These are phyloP conservation scores for Drosophila hamatofila DNA, from an alignment of 2,888 invertebrate genomes.

Conservation along the genomic window DNA sequence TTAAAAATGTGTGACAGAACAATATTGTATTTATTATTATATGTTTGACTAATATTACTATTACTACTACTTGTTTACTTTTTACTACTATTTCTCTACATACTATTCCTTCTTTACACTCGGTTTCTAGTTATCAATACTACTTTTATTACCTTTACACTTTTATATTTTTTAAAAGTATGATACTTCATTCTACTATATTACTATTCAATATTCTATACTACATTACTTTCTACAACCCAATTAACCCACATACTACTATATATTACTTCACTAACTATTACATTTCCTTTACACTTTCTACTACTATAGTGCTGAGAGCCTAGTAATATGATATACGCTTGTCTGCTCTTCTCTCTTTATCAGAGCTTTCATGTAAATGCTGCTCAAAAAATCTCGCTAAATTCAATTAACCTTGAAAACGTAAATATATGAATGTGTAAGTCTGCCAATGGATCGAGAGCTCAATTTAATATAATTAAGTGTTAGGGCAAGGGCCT, in stretches of 20 bases:
- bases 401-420: conserved; percentile 69
- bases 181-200: background rate
- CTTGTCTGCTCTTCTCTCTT: background rate
- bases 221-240: too few species aligned
- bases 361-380: background rate
- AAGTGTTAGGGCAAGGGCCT: conserved; percentile 32
- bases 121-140: background rate
- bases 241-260: too few species aligned
- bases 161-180: background rate
- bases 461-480: conserved; percentile 20
- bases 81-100: background rate
- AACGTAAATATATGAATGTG: conserved; percentile 39
- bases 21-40: too few species aligned
- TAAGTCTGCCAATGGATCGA: conserved; percentile 12
- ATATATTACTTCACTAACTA: too few species aligned
- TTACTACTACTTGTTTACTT: too few species aligned
- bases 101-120: too few species aligned
- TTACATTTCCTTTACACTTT: background rate
- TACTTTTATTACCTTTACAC: background rate
- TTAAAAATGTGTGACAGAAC: too few species aligned
- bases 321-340: too few species aligned
- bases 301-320: background rate
- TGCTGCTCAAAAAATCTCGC: background rate
- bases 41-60: too few species aligned
- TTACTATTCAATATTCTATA: too few species aligned